A percentile compares a stretch with the other conserved stretches of the same genome.
These are phyloP conservation scores for Amiota minor DNA, from an alignment of 2,888 invertebrate genomes.

Conservation along the genomic window DNA sequence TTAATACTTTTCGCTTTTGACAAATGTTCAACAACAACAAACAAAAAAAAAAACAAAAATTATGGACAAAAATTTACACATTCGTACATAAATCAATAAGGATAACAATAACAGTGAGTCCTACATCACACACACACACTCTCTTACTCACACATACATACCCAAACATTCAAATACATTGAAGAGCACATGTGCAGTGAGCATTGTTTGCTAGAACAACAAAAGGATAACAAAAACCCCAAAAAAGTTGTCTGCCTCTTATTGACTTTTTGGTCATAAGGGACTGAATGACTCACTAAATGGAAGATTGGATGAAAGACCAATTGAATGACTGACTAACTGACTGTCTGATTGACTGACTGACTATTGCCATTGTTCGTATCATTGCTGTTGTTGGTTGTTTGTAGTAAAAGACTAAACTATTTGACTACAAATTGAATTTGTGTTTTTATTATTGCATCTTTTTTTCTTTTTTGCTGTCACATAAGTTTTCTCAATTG, in stretches of 20 bases:
- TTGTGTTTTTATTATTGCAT: background rate
- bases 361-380: background rate
- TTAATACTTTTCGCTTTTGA: constrained; percentile 2
- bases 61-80: background rate
- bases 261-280: too few relatives aligned
- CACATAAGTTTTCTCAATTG: background rate
- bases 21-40: background rate
- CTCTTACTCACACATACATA: too few relatives aligned
- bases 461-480: background rate
- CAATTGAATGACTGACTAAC: too few relatives aligned
- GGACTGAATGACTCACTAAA: too few relatives aligned
- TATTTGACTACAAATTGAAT: constrained; percentile 14
- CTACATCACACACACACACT: background rate
- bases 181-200: too few relatives aligned
- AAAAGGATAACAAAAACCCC: background rate
- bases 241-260: background rate
- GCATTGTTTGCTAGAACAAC: too few relatives aligned
- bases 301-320: too few relatives aligned
- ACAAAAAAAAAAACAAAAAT: background rate
- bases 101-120: background rate
- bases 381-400: background rate
- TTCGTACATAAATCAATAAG: constrained; percentile 7
- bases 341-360: too few relatives aligned
- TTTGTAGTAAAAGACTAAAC: background rate
- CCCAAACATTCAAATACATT: too few relatives aligned